phyloP scores from a whole-genome alignment of 2,113 vertebrate genomes.

The Sinocyclocheilus rhinocerous region DNA sequence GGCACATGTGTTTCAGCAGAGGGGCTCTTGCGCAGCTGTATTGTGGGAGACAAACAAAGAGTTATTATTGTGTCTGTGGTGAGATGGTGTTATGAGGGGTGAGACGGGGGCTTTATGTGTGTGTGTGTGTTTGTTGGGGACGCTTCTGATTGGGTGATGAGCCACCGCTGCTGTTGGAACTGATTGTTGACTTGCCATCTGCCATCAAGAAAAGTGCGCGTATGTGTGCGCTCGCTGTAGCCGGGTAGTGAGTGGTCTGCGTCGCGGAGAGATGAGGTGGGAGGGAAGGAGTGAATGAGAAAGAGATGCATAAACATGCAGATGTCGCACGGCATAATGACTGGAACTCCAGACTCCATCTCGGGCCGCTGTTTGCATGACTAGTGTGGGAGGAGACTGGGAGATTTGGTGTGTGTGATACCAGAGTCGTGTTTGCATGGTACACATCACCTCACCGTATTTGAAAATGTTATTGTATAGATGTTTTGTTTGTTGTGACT shows the following conservation, averaged over 20 bases:
- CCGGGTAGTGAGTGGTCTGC: slow-evolving; percentile 33
- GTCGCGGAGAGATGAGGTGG: slow-evolving; percentile 48
- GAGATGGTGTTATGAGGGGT: slow-evolving; percentile 58
- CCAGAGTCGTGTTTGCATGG: neutral
- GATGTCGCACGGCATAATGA: slow-evolving; percentile 92
- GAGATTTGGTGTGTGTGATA: slow-evolving; percentile 10
- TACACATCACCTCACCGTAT: neutral
- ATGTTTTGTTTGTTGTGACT: neutral
- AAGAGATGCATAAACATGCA: slow-evolving; percentile 86
- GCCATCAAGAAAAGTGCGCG: slow-evolving; percentile 83
- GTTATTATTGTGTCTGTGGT: slow-evolving; percentile 90
- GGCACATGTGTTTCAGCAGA: slow-evolving; percentile 71
- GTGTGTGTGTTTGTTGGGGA: slow-evolving; percentile 59
- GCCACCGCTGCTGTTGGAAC: slow-evolving; percentile 79
- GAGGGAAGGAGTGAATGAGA: slow-evolving; percentile 81
- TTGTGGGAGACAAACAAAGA: slow-evolving; percentile 89
- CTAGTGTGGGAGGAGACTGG: slow-evolving; percentile 51
- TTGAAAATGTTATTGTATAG: neutral
- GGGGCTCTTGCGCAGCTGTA: slow-evolving; percentile 89
- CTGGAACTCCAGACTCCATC: slow-evolving; percentile 86
- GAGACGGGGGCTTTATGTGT: slow-evolving; percentile 25
- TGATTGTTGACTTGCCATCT: slow-evolving; percentile 98
- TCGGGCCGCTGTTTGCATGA: slow-evolving; percentile 75
- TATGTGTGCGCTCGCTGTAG: slow-evolving; percentile 30
- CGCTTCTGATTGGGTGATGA: slow-evolving; percentile 66